These are phyloP conservation scores for Sebastes fasciatus DNA, from an alignment of 2,113 vertebrate genomes.

Conservation along the genomic window DNA sequence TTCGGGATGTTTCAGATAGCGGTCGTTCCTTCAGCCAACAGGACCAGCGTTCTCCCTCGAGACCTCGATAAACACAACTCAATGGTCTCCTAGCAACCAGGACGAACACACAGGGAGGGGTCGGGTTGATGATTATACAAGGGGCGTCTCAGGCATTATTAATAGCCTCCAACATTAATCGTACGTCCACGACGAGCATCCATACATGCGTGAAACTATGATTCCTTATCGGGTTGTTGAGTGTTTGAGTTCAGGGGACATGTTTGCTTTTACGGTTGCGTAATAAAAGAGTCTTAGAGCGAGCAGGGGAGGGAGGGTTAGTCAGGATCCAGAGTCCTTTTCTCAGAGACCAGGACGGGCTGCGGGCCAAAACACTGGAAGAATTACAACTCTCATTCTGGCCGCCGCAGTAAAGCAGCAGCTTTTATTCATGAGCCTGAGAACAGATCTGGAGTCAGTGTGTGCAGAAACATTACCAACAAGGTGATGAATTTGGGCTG, in stretches of 20 bases:
- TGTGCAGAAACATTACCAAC: background rate
- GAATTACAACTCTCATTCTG: conserved; percentile 37
- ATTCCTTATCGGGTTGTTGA: background rate
- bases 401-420: background rate
- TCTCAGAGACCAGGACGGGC: conserved; percentile 26
- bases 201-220: background rate
- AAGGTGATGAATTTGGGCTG: background rate
- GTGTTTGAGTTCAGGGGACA: background rate
- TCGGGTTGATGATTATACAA: conserved; percentile 51
- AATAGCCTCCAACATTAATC: background rate
- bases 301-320: background rate
- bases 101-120: conserved; percentile 19
- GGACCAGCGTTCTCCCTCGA: conserved; percentile 24
- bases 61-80: conserved; percentile 39
- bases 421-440: background rate
- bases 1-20: conserved; percentile 46
- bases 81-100: conserved; percentile 56
- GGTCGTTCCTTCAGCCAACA: conserved; percentile 49
- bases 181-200: background rate
- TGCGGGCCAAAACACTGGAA: conserved; percentile 48
- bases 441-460: conserved; percentile 8
- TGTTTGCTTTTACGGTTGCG: conserved; percentile 40
- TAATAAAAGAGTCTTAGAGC: conserved; percentile 19
- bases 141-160: conserved; percentile 18
- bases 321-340: conserved; percentile 10